Conservation (phyloP, 92 coral and sea anemone genomes). For the Palythoa grandis region DNA sequence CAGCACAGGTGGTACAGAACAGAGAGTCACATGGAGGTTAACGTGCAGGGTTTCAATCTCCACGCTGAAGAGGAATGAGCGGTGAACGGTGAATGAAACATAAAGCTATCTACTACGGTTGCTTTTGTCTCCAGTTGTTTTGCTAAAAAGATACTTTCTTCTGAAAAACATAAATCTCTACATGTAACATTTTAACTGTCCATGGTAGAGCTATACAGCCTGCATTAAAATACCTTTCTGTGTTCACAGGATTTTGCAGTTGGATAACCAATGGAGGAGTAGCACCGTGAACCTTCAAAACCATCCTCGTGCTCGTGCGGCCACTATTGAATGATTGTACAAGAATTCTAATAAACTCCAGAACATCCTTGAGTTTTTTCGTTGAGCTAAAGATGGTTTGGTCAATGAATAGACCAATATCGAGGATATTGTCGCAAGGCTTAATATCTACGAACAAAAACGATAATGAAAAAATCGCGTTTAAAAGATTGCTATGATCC, state of each 20-base stretch:
- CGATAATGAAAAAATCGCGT: not conserved
- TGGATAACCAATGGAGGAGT: not conserved
- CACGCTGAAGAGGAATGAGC: too few species aligned
- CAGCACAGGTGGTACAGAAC: too few species aligned
- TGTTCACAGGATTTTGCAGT: not conserved
- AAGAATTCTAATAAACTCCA: not conserved
- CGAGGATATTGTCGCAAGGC: conserved; percentile 32
- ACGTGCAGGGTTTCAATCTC: too few species aligned
- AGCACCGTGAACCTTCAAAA: conserved; percentile 4
- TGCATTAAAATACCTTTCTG: not conserved
- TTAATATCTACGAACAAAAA: not conserved
- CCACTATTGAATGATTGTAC: conserved; percentile 4
- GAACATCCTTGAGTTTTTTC: not conserved
- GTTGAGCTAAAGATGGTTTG: not conserved
- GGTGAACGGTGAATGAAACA: too few species aligned
- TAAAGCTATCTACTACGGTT: too few species aligned
- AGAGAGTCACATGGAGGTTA: too few species aligned
- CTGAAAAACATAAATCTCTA: too few species aligned
- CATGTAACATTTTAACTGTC: too few species aligned
- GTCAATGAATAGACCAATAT: conserved; percentile 12
- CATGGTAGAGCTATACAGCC: not conserved
- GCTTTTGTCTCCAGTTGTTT: too few species aligned
- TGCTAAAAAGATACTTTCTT: too few species aligned
- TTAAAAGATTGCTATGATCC: not conserved
- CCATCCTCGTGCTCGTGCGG: conserved; percentile 8